Evolutionary conservation across 2,113 vertebrate genomes (phyloP).

Genomic region (Oceanites oceanicus): DNA sequence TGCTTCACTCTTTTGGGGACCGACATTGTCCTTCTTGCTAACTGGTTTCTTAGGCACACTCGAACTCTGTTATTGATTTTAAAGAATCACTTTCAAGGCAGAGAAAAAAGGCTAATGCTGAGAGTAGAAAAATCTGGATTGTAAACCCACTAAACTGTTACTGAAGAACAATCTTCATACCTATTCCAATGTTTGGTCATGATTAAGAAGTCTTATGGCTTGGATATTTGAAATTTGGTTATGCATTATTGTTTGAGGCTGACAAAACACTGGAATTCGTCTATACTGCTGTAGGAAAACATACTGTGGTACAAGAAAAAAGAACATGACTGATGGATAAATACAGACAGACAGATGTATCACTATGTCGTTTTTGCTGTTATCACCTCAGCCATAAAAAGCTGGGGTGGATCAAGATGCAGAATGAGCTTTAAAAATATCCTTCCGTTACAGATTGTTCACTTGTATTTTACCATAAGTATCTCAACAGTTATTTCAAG

Average conservation of each 20-base stretch:
- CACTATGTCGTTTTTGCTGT: not conserved
- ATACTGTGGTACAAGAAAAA: not conserved
- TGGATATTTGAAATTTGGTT: not conserved
- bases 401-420: not conserved
- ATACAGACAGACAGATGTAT: not conserved
- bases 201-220: not conserved
- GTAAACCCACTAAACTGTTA: not conserved
- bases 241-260: not conserved
- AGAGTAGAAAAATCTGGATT: not conserved
- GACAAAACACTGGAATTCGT: not conserved
- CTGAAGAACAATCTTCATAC: not conserved
- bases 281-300: not conserved
- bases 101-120: not conserved
- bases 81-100: not conserved
- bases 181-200: not conserved
- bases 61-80: not conserved
- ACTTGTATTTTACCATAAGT: not conserved
- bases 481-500: slow-evolving; percentile 26
- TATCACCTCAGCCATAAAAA: not conserved
- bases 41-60: not conserved
- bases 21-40: not conserved
- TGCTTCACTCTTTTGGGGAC: not conserved
- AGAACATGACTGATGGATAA: not conserved
- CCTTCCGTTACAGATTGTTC: not conserved
- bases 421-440: not conserved